Conservation (phyloP, 2,797 vertebrate genomes). For the Phylloscopus collybita region DNA sequence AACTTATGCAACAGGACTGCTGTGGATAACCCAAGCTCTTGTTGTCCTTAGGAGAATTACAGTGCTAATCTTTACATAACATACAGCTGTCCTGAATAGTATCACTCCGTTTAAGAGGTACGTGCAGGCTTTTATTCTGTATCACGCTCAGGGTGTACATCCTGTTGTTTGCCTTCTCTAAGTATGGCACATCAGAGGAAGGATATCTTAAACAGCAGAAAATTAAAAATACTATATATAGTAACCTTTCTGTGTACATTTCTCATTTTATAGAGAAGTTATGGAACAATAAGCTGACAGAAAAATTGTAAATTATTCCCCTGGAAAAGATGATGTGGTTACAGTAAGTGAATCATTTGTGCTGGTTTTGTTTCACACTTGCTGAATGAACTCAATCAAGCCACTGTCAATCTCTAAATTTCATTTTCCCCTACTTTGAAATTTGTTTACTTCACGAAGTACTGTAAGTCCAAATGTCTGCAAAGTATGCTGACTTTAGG, state of each 20-base stretch:
- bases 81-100: constrained; percentile 48
- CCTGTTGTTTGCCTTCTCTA: not conserved
- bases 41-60: constrained; percentile 59
- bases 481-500: not conserved
- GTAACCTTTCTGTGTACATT: not conserved
- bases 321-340: not conserved
- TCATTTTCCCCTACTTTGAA: not conserved
- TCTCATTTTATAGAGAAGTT: constrained; percentile 15
- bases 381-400: not conserved
- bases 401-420: not conserved
- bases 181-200: not conserved
- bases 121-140: not conserved
- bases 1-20: constrained; percentile 67
- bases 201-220: not conserved
- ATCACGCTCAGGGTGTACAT: not conserved
- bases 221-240: not conserved
- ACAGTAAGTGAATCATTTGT: not conserved
- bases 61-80: constrained; percentile 58
- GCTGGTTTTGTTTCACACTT: not conserved
- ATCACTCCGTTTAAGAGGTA: not conserved
- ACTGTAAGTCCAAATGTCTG: not conserved
- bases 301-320: not conserved
- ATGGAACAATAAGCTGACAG: not conserved
- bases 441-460: not conserved
- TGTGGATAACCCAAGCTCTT: constrained; percentile 51